Evolutionary conservation across 2,113 vertebrate species (phyloP).

Genomic region (Trachemys scripta): DNA sequence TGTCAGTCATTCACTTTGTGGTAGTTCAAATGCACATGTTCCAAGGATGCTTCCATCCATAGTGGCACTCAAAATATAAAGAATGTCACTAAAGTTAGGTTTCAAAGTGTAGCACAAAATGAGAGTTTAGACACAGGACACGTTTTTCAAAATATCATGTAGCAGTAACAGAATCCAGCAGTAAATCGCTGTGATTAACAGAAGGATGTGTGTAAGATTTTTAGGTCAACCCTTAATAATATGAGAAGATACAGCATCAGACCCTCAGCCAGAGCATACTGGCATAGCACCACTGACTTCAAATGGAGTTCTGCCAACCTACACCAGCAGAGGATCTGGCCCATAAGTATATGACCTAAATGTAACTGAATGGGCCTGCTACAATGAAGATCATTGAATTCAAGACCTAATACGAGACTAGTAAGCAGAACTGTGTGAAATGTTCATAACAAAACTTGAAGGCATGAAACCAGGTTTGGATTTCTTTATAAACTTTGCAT

Average conservation of each 20-base stretch:
- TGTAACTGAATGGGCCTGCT: neutral
- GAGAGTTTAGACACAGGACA: constrained; percentile 11
- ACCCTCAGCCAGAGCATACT: neutral
- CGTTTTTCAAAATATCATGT: neutral
- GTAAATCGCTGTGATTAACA: neutral
- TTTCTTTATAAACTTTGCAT: constrained; percentile 18
- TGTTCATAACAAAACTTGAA: constrained; percentile 13
- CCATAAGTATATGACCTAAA: neutral
- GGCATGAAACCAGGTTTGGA: neutral
- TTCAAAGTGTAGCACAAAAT: neutral
- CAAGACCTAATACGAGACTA: neutral
- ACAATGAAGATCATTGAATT: neutral
- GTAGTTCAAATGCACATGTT: neutral
- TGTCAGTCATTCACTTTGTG: neutral
- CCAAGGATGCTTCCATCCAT: neutral
- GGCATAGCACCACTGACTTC: neutral
- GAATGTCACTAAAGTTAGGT: neutral
- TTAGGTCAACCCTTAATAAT: constrained; percentile 35
- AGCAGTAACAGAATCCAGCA: neutral
- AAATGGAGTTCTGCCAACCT: neutral
- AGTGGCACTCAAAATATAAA: neutral
- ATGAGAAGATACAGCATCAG: neutral
- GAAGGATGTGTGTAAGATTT: neutral
- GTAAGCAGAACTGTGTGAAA: constrained; percentile 1
- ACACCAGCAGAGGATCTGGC: neutral